A percentile compares a stretch with the other conserved stretches of the same genome.
phyloP scores from a whole-genome alignment of 2,113 vertebrate species.

The Strix aluco region DNA sequence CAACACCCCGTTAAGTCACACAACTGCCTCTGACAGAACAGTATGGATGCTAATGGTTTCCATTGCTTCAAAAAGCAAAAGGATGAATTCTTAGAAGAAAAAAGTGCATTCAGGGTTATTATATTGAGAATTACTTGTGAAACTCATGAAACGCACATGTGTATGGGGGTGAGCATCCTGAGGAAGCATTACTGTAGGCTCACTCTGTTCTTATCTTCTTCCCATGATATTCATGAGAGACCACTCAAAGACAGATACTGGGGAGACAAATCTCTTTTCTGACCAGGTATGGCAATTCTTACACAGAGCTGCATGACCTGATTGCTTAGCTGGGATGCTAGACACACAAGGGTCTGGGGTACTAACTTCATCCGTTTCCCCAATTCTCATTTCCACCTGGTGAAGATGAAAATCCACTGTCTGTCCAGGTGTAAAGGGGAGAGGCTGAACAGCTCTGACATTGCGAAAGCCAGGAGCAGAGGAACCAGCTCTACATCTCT shows the following conservation, averaged over 20 bases:
- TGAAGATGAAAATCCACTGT: neutral
- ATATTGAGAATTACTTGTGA: neutral
- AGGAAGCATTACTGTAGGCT: neutral
- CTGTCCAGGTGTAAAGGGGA: neutral
- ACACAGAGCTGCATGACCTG: neutral
- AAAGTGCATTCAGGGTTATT: neutral
- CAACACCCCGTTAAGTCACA: neutral
- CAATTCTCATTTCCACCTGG: neutral
- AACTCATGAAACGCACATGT: neutral
- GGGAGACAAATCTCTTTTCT: slow-evolving; percentile 3
- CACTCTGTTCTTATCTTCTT: neutral
- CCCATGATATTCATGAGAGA: neutral
- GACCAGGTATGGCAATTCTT: neutral
- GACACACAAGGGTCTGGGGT: neutral
- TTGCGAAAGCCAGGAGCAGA: neutral
- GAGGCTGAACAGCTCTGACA: neutral
- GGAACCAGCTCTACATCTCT: neutral
- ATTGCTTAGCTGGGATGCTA: neutral
- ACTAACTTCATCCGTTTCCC: neutral
- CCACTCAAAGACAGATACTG: neutral
- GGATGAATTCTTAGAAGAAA: neutral
- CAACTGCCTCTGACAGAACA: neutral
- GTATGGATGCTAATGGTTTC: neutral
- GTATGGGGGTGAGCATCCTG: neutral
- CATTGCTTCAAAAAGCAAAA: neutral